Percentiles rank a stretch among this genome's conserved stretches.
Conservation (phyloP, 2,888 invertebrate species). For the Sinotaia quadrata region DNA sequence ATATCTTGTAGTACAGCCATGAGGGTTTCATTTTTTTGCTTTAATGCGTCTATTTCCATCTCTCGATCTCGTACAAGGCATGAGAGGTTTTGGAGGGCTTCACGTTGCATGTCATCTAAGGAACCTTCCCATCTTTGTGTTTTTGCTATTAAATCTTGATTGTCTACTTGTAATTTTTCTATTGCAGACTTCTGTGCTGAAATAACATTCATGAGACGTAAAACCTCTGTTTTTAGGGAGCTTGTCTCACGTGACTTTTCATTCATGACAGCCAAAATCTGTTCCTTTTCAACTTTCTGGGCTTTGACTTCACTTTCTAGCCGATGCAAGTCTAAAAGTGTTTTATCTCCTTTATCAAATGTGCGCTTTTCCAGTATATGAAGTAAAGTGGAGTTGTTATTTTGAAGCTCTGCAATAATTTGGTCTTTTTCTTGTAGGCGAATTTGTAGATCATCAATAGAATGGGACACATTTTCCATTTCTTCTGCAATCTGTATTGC, state of each 20-base stretch:
- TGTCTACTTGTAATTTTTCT: slow-evolving; percentile 69
- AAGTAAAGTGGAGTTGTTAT: slow-evolving; percentile 62
- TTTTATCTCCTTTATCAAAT: slow-evolving; percentile 48
- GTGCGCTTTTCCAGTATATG: slow-evolving; percentile 64
- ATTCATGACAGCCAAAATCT: slow-evolving; percentile 71
- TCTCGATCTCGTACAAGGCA: slow-evolving; percentile 72
- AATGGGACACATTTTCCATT: background rate
- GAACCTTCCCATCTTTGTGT: slow-evolving; percentile 62
- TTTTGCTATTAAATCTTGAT: slow-evolving; percentile 50
- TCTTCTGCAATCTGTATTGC: slow-evolving; percentile 25
- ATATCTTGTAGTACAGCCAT: slow-evolving; percentile 68
- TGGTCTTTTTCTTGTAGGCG: slow-evolving; percentile 62
- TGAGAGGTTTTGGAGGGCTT: slow-evolving; percentile 71
- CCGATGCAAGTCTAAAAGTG: slow-evolving; percentile 58
- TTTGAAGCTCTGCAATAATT: slow-evolving; percentile 63
- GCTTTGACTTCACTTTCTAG: slow-evolving; percentile 62
- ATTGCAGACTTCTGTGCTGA: slow-evolving; percentile 70
- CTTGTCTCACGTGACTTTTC: slow-evolving; percentile 72
- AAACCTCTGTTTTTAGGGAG: slow-evolving; percentile 68
- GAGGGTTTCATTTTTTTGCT: slow-evolving; percentile 70
- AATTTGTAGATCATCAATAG: slow-evolving; percentile 47
- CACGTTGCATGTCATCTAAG: slow-evolving; percentile 70
- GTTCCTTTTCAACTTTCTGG: slow-evolving; percentile 67
- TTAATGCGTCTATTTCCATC: slow-evolving; percentile 72
- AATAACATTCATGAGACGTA: slow-evolving; percentile 69